Evolutionary conservation across 2,113 vertebrate species (phyloP), one percentile per base, ranked within the genome.

Genomic region (Leptosomus discolor): DNA sequence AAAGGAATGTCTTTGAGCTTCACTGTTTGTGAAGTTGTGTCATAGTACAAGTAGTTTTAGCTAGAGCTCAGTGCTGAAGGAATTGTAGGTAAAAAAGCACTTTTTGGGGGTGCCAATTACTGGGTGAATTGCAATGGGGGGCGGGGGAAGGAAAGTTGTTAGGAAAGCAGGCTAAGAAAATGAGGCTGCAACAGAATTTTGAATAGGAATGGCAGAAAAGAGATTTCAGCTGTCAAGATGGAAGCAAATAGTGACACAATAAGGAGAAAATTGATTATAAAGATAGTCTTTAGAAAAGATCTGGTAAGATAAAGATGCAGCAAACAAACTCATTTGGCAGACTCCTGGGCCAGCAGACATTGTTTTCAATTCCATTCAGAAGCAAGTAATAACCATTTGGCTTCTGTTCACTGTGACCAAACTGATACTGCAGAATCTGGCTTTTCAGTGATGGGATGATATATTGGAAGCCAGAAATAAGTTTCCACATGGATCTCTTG

Each of bases 381-480:
- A 92, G 77, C 77, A 97, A 92, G 50, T 82, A 92, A 76, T 68
- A 88, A 73, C 74, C 93, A 92, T 90, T 88, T 89, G 86, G 85
- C 88, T 97, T 96, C 86, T 96, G 81, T 90, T 95, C 43, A 21
- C 37, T 69, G 53, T 89, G 43, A 50, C 84, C 79, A 86, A 90
- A 88, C 29, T 90, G 83, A 91, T 94, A 74, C 57, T 97, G 71
- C 74, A 84, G 83, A 95, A 96, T 97, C 92, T 65, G 65, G 45
- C 78, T 94, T 39, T 24, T 84, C 83, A 80, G 23, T 68, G 86
- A 93, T 95, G 94, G 88, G 61, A 69, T 91, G 57, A 95, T 97
- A 97, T 85, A 64, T 79, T 96, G 84, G 94, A 96, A 95, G 71
- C 67, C 87, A 94, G 85, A 96, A 94, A 84, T 81, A 85, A 61